Evolutionary conservation across 2,888 invertebrate species (phyloP).

Genomic region (Strigamia crassipes): DNA sequence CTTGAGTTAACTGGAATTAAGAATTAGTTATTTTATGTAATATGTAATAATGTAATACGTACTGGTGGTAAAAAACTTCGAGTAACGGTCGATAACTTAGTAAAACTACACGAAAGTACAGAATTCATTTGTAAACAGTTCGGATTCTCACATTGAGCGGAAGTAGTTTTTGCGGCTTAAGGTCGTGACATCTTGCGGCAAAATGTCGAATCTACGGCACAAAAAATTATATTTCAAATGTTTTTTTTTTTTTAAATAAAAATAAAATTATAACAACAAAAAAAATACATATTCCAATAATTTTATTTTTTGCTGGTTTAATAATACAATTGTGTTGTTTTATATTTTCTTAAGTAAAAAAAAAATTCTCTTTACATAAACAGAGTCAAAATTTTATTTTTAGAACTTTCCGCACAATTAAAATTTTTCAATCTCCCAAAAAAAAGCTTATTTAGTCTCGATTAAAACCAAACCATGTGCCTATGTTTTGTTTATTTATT

Average conservation of each 20-base stretch:
- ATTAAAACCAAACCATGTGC: constrained; percentile 10
- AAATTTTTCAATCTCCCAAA: background rate
- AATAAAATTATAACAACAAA: too few species aligned
- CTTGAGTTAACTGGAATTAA: background rate
- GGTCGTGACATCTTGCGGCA: too few species aligned
- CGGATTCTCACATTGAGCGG: too few species aligned
- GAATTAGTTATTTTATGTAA: background rate
- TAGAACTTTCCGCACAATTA: background rate
- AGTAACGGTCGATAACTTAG: background rate
- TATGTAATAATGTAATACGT: background rate
- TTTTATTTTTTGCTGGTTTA: too few species aligned
- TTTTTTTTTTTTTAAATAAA: too few species aligned
- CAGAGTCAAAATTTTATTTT: background rate
- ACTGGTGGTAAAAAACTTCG: background rate
- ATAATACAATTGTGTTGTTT: background rate
- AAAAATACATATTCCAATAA: too few species aligned
- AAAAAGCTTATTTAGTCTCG: background rate
- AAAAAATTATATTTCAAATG: too few species aligned
- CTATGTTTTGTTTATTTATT: constrained; percentile 27
- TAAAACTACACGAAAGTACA: background rate
- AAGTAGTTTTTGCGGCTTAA: too few species aligned
- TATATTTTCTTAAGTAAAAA: background rate
- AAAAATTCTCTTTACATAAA: background rate
- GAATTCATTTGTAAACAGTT: constrained; percentile 4
- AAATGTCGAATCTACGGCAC: too few species aligned